phyloP scores from a whole-genome alignment of 2,797 vertebrate genomes.

The Nothura maculosa region DNA sequence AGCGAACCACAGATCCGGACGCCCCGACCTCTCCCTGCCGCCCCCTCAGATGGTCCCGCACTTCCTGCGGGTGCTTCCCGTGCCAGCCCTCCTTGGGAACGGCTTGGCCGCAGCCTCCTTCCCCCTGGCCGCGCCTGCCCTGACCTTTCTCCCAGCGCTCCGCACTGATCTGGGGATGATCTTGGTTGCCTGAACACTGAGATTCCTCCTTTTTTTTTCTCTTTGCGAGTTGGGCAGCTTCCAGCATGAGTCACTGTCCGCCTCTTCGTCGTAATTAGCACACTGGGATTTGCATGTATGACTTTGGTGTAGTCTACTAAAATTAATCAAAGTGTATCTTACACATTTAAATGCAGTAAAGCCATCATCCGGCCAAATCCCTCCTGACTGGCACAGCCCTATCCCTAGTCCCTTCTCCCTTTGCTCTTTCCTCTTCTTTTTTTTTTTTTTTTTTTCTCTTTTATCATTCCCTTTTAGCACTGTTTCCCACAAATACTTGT shows the following conservation, averaged over 20 bases:
- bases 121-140: not conserved
- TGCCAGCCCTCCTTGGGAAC: not conserved
- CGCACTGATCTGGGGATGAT: accelerated
- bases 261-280: conserved; percentile 45
- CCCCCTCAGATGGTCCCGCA: not conserved
- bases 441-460: not conserved
- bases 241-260: conserved; percentile 79
- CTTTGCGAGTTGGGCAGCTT: conserved; percentile 48
- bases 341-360: conserved; percentile 25
- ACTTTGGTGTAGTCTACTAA: conserved; percentile 50
- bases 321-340: conserved; percentile 66
- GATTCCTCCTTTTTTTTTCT: not conserved
- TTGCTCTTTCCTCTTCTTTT: not conserved
- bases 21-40: not conserved
- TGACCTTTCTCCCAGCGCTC: not conserved
- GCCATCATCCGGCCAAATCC: conserved; percentile 49
- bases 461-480: not conserved
- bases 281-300: conserved; percentile 58
- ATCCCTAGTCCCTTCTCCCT: not conserved
- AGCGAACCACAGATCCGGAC: not conserved
- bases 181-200: not conserved
- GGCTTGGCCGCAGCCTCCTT: accelerated
- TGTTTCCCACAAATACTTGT: conserved; percentile 13
- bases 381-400: conserved; percentile 25
- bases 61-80: not conserved